Evolutionary conservation across 1,140 invertebrate genomes (phyloP).

Genomic region (Choristoneura fumiferana): DNA sequence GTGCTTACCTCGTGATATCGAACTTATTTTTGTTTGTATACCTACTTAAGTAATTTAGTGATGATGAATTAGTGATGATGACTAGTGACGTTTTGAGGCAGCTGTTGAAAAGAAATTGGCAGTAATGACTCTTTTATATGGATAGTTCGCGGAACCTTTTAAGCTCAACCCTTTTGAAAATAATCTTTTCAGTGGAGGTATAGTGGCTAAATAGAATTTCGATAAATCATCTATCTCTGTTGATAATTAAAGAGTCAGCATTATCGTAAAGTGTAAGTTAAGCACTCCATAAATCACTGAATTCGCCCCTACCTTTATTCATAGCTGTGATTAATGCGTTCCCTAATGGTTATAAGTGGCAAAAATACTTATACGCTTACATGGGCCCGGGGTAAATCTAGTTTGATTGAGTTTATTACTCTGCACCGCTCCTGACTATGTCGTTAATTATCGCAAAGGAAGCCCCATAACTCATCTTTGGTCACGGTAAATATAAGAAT

Average conservation of each 20-base stretch:
- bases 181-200: too few relatives aligned
- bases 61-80: too few relatives aligned
- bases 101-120: too few relatives aligned
- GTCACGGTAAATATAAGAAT: not conserved
- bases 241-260: conserved; percentile 25
- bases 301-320: conserved; percentile 25
- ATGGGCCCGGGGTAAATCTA: not conserved
- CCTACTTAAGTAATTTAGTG: too few relatives aligned
- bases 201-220: conserved; percentile 27
- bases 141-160: too few relatives aligned
- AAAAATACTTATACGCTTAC: conserved; percentile 22
- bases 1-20: too few relatives aligned
- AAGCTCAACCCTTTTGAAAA: too few relatives aligned
- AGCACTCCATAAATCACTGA: conserved; percentile 30
- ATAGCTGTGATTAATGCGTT: conserved; percentile 11
- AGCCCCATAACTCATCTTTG: not conserved
- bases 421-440: not conserved
- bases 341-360: conserved; percentile 24
- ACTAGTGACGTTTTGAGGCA: too few relatives aligned
- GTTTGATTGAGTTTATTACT: not conserved
- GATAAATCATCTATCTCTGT: conserved; percentile 27
- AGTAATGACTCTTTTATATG: too few relatives aligned
- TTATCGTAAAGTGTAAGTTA: conserved; percentile 22
- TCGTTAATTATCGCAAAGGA: not conserved
- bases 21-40: too few relatives aligned